These are phyloP conservation scores for Leistus spinibarbis DNA, from an alignment of 2,888 invertebrate species.

Conservation along the genomic window DNA sequence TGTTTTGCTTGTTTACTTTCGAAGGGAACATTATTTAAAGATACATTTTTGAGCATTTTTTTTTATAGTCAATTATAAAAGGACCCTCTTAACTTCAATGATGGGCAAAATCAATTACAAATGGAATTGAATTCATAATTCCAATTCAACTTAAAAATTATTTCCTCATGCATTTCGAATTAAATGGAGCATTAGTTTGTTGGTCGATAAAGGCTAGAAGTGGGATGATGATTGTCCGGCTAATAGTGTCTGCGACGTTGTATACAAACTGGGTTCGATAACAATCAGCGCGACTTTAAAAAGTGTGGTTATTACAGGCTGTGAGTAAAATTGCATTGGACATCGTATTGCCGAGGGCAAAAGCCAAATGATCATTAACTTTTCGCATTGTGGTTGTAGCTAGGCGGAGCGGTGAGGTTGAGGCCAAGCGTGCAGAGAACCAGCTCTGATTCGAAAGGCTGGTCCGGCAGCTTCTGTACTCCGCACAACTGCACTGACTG, in stretches of 20 bases:
- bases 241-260: background rate
- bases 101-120: no score
- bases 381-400: constrained; percentile 23
- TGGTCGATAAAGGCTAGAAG: background rate
- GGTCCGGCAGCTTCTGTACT: constrained; percentile 55
- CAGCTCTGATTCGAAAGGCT: constrained; percentile 58
- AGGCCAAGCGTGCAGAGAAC: constrained; percentile 53
- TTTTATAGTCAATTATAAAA: background rate
- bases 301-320: constrained; percentile 15
- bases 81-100: no score
- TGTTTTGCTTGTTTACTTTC: no score
- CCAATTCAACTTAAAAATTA: no score
- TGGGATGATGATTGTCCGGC: background rate
- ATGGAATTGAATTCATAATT: no score
- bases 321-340: constrained; percentile 13
- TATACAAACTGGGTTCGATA: background rate
- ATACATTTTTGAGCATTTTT: background rate
- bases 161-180: background rate
- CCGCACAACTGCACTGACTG: constrained; percentile 53
- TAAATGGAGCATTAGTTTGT: background rate
- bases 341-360: constrained; percentile 20
- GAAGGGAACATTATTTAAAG: no score
- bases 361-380: constrained; percentile 27
- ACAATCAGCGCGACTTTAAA: background rate
- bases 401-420: background rate